Conservation (phyloP, 1,140 invertebrate genomes). For the Wasmannia auropunctata region DNA sequence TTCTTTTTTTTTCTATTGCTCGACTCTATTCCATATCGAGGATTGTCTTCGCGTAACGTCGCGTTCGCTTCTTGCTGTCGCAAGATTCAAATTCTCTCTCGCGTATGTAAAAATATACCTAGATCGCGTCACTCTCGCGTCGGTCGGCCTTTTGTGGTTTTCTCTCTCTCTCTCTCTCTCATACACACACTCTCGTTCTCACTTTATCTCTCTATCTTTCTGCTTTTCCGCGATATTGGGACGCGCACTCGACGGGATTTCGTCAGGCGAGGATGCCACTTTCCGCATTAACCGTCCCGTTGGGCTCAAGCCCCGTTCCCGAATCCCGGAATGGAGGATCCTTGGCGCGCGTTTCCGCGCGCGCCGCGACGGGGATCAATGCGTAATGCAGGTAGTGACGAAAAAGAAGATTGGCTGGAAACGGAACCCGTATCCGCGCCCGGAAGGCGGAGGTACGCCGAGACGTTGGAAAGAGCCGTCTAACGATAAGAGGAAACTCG, state of each 20-base stretch:
- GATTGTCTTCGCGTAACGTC: constrained; percentile 45
- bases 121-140: not conserved
- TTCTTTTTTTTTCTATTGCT: not conserved
- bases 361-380: constrained; percentile 34
- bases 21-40: not conserved
- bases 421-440: constrained; percentile 38
- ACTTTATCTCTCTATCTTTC: constrained; percentile 14
- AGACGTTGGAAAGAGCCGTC: constrained; percentile 31
- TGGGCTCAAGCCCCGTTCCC: constrained; percentile 25
- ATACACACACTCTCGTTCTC: not conserved
- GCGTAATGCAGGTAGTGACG: constrained; percentile 49
- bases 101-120: constrained; percentile 11
- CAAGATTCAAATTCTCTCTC: constrained; percentile 46
- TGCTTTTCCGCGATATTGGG: constrained; percentile 36
- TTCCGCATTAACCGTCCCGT: constrained; percentile 52
- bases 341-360: constrained; percentile 20
- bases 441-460: constrained; percentile 33
- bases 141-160: constrained; percentile 27
- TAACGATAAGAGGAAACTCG: constrained; percentile 40
- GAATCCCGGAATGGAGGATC: constrained; percentile 46
- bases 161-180: not conserved
- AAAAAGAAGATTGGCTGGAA: constrained; percentile 44
- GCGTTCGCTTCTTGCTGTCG: constrained; percentile 23
- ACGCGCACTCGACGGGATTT: constrained; percentile 27
- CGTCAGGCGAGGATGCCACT: constrained; percentile 47